A percentile compares a stretch with the other conserved stretches of the same genome.
phyloP scores from a whole-genome alignment of 2,113 vertebrate species.

The Oxyura jamaicensis region DNA sequence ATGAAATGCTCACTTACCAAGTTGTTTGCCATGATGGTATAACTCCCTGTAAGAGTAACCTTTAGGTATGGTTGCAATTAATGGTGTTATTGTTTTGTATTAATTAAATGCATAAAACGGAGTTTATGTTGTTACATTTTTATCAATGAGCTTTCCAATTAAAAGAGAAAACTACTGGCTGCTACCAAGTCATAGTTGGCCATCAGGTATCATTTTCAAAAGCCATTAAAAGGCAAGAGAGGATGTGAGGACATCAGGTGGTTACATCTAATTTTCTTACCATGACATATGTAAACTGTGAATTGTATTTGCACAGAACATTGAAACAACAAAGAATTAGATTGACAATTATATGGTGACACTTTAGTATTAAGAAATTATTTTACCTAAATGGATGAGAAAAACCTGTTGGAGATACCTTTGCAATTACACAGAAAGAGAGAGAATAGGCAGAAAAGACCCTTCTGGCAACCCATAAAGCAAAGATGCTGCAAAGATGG shows the following conservation, averaged over 20 bases:
- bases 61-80: not conserved
- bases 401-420: not conserved
- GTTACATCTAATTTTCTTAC: not conserved
- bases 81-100: not conserved
- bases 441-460: not conserved
- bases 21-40: not conserved
- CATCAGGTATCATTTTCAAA: not conserved
- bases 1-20: not conserved
- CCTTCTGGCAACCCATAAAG: not conserved
- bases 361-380: not conserved
- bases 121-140: not conserved
- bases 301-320: not conserved
- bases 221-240: not conserved
- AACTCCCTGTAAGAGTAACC: not conserved
- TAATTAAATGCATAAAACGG: not conserved
- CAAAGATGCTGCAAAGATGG: not conserved
- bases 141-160: not conserved
- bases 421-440: not conserved
- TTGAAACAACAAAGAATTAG: not conserved
- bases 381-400: not conserved
- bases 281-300: not conserved
- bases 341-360: not conserved
- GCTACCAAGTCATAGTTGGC: not conserved
- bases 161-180: not conserved
- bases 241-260: not conserved